Evolutionary conservation across 2,113 vertebrate species (phyloP).

Genomic region (Nesoenas mayeri): DNA sequence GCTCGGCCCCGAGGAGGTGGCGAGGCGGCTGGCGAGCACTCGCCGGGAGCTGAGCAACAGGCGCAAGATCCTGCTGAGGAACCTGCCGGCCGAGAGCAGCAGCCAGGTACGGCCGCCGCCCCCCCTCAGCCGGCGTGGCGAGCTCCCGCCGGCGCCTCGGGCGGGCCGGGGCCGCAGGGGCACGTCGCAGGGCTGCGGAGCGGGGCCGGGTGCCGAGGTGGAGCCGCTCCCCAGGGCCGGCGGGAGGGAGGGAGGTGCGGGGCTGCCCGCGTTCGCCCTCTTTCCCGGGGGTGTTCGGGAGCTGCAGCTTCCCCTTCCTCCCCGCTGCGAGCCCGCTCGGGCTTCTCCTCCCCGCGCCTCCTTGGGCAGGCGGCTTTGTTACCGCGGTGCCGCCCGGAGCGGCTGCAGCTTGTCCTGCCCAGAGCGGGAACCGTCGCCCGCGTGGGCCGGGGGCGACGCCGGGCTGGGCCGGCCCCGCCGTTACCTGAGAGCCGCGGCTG

Average conservation of each 20-base stretch:
- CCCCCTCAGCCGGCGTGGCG: not conserved
- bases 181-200: no score
- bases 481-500: no score
- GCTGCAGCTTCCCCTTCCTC: not conserved
- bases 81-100: constrained; percentile 88
- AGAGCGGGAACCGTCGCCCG: not conserved
- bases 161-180: not conserved
- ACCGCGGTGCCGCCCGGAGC: not conserved
- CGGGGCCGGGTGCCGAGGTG: no score
- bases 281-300: not conserved
- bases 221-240: no score
- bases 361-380: not conserved
- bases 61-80: constrained; percentile 92
- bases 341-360: not conserved
- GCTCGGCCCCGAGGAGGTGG: constrained; percentile 80
- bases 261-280: not conserved
- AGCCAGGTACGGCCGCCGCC: constrained; percentile 82
- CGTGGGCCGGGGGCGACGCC: not conserved
- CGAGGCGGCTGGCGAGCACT: constrained; percentile 84
- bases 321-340: not conserved
- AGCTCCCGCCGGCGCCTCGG: not conserved
- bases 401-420: no score
- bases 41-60: constrained; percentile 91
- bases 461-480: not conserved
- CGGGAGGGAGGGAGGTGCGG: not conserved